Base-by-base conservation (phyloP, 2,888 invertebrate species). In the Drosophila tanythrix region DNA sequence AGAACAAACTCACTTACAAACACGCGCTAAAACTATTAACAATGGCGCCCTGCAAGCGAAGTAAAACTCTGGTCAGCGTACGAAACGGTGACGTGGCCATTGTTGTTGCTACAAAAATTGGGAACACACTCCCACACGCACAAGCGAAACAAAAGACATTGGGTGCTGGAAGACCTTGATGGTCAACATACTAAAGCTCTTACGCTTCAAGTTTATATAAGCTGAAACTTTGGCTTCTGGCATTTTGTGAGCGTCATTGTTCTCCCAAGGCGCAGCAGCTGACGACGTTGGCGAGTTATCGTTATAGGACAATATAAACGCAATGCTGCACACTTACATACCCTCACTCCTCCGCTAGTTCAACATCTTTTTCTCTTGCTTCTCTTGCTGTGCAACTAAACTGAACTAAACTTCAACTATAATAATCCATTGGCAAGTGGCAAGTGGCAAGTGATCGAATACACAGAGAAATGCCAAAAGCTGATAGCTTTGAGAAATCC, bases 21-120 rank as follows among this genome's bases (percentile, higher is more conserved):
- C 25, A 58, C n/a, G n/a, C 43, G 10, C 50, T 36, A 31, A 43
- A 35, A 33, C 29, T 58, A 56, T 46, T 61, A 51, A 63, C 21
- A 79, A 67, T 69, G 35, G 63, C 64, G 64, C 68, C 63, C 51
- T 72, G 76, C 61, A 68, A 65, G 70, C 48, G 35, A 66, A 65
- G 55, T 58, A 56, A 65, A 64, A 56, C 33, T 77, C 36, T 69
- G 65, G 70, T 68, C 63, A 70, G 70, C 67, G 21, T 51, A 62
- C 52, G 67, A 55, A 67, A 70, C 66, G 73, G 80, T 85, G 83
- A 86, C 90, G 81, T 82, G 75, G 72, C 56, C 50, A 40, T 52
- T 75, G 62, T 56, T 59, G 55, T 29, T 70, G 36, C 48, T 18
- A 57, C 56, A 56, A 40, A 57, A 57, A 31, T 48, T 29, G 36